Conservation (phyloP, 2,113 vertebrate species). For the Carollia perspicillata region DNA sequence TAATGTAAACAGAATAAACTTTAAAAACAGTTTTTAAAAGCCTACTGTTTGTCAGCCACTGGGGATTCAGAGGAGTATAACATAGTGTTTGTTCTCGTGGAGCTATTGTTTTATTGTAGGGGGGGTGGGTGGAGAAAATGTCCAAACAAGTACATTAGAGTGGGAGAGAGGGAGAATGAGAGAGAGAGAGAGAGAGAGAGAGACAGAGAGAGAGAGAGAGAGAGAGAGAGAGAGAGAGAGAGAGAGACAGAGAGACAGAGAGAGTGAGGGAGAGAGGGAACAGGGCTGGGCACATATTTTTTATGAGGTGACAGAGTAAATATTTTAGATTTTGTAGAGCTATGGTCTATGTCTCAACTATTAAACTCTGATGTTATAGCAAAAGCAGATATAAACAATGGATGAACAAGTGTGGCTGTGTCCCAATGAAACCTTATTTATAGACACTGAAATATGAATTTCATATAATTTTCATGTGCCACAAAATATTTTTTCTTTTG, state of each 20-base stretch:
- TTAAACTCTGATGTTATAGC: not conserved
- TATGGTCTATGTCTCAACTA: not conserved
- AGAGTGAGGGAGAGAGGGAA: no score
- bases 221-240: not conserved
- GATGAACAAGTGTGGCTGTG: not conserved
- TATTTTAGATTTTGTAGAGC: not conserved
- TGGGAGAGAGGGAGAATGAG: not conserved
- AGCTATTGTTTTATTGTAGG: not conserved
- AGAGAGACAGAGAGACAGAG: not conserved
- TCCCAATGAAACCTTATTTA: not conserved
- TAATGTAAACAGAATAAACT: not conserved
- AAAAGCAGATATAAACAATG: not conserved
- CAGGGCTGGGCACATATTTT: not conserved
- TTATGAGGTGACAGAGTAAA: not conserved
- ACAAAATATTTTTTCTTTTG: not conserved
- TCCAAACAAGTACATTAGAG: not conserved
- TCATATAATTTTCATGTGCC: not conserved
- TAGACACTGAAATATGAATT: not conserved
- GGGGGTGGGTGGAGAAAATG: not conserved
- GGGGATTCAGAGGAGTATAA: not conserved
- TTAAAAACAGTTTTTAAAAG: not conserved
- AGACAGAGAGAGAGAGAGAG: not conserved
- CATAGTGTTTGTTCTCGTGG: not conserved
- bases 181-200: not conserved
- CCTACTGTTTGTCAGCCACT: not conserved